Base-by-base conservation (phyloP, 1,140 invertebrate genomes). In the Drosophila pectinifera region DNA sequence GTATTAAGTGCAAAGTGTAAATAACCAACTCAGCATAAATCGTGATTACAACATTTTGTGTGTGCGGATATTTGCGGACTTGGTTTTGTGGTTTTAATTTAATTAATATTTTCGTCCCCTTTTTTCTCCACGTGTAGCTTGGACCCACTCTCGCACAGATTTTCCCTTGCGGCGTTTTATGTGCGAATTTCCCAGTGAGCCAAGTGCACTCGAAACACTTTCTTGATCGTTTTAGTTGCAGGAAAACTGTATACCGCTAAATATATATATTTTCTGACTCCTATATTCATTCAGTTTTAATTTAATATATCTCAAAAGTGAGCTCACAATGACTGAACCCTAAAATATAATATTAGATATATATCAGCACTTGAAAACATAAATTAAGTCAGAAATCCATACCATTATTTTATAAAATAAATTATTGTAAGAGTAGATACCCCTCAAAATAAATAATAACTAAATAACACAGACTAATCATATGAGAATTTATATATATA, bases 11-110 rank as follows among this genome's bases (percentile, higher is more conserved):
- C 79, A 88, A 88, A 88, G 83, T 88, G 83, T 88, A 89, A 88
- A 88, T 88, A 88, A 88, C 76, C 84, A 89, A 88, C 80, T 88
- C 83, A 88, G 83, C 83, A 88, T 88, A 88, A 89, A 88, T 88
- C 84, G 83, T 88, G 83, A 89, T 88, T 88, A 88, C 83, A 88
- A 89, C 83, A 83, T 88, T 89, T 89, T 86, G 46, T 55, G 58
- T 68, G 56, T 83, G 79, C 83, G 83, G 76, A 89, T 88, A 89
- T 88, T 88, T 88, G 83, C 83, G 83, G 83, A 77, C 76, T 88
- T 67, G 79, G 80, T 88, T 88, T 88, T 88, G 84, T 89, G 83
- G 83, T 88, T 88, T 88, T 88, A 88, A 88, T 88, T 88, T 88
- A 88, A 88, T 88, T 89, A 88, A 88, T 88, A 88, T 88, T 89